These are phyloP conservation scores for Halictus quadricinctus DNA, from an alignment of 2,888 invertebrate genomes.

Conservation along the genomic window DNA sequence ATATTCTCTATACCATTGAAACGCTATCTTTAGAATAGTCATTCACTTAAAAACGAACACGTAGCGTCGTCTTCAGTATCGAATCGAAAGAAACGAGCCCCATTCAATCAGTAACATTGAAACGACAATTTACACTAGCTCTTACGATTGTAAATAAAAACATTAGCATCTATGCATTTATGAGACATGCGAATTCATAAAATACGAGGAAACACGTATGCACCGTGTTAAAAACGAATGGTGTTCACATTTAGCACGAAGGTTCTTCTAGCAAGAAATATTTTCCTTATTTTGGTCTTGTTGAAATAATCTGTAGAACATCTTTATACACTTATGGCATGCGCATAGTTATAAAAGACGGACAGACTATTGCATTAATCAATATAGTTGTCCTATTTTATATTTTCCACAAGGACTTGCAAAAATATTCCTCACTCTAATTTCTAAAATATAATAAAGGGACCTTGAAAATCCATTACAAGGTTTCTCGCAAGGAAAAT, in stretches of 20 bases:
- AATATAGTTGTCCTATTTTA: too few relatives aligned
- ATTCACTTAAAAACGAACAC: not conserved
- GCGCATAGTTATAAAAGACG: too few relatives aligned
- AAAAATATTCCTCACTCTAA: too few relatives aligned
- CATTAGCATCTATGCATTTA: not conserved
- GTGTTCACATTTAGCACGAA: too few relatives aligned
- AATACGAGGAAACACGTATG: not conserved
- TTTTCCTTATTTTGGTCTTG: too few relatives aligned
- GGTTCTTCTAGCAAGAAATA: too few relatives aligned
- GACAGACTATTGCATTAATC: too few relatives aligned
- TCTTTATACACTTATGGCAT: too few relatives aligned
- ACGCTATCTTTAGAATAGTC: not conserved
- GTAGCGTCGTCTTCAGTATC: not conserved
- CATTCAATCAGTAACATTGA: not conserved
- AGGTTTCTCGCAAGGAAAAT: not conserved
- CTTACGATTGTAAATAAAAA: not conserved
- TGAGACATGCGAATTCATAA: not conserved
- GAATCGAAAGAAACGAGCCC: not conserved
- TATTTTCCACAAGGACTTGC: too few relatives aligned
- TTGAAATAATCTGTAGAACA: too few relatives aligned
- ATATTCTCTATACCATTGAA: not conserved
- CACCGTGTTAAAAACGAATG: too few relatives aligned
- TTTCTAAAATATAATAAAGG: too few relatives aligned
- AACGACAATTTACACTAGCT: not conserved
- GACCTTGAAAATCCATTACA: not conserved